Base-by-base conservation (phyloP, 2,113 vertebrate species). In the Gasterosteus aculeatus region DNA sequence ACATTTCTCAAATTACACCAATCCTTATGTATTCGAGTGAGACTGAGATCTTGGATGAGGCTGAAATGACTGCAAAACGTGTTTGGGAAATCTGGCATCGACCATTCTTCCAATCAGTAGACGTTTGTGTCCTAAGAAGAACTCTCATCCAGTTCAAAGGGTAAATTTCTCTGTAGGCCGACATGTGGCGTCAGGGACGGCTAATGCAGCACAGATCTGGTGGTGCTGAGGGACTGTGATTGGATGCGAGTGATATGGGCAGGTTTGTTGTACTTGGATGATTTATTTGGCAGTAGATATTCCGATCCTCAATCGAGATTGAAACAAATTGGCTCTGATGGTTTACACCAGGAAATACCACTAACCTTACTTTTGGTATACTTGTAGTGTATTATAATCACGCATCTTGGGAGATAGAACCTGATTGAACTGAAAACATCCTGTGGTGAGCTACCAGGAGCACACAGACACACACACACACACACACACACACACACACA, bases 241-340 rank as follows among this genome's bases (percentile, higher is more conserved):
- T 81, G 85, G 81, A 87, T 80, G 61, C 4, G 47, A 84, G 56
- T 41, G 53, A 85, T 86, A 75, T 56, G 67, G 77, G 76, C 78
- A 84, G 77, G 78, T 80, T 86, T 91, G 76, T 92, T 90, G 75
- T 78, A 68, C 81, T 90, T 89, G 83, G 86, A 86, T 56, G 39
- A 71, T 67, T 72, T 56, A 54, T 78, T 85, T 90, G 87, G 80
- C 83, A 85, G 69, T n/a, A 22, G 38, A 73, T 64, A 62, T 51
- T 77, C 58, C 38, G 73, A 77, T 78, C 51, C 58, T 83, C 75
- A 51, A 80, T 82, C 4, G n/a, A 49, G 78, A 77, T 67, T 80
- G 38, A 82, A 77, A 81, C 47, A 9, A 77, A 42, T 62, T 85
- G 65, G 65, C 78, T 79, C 69, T 47, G 15, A 77, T 51, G 29